These are phyloP conservation scores for Neotragus pygmaeus DNA, from an alignment of 2,113 vertebrate genomes.

Conservation along the genomic window DNA sequence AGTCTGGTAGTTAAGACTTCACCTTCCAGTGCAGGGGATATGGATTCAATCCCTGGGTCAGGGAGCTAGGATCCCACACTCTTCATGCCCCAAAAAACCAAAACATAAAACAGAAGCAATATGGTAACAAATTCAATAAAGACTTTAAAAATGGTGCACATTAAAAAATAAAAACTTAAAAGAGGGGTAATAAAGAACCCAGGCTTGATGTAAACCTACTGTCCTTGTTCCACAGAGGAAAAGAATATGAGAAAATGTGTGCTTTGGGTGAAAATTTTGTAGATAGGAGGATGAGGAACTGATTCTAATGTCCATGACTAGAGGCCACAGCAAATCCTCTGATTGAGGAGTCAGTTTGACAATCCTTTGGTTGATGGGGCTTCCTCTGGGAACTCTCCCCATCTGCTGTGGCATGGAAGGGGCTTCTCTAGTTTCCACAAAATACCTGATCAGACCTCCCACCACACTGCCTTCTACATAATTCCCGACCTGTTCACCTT, in stretches of 20 bases:
- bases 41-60: neutral
- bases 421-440: neutral
- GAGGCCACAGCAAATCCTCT: neutral
- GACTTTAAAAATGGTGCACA: neutral
- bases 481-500: neutral
- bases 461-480: neutral
- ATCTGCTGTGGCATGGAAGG: neutral
- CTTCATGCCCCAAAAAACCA: neutral
- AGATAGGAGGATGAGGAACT: neutral
- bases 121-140: neutral
- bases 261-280: neutral
- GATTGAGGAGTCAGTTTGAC: neutral
- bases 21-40: neutral
- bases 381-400: neutral
- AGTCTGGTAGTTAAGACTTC: neutral
- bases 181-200: neutral
- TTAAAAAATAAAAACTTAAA: neutral
- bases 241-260: neutral
- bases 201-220: neutral
- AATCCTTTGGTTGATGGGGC: neutral
- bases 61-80: neutral
- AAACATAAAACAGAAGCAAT: neutral
- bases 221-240: neutral
- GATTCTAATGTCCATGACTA: neutral
- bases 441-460: neutral